These are phyloP conservation scores for Hedya salicella DNA, from an alignment of 2,888 invertebrate genomes.

Conservation along the genomic window DNA sequence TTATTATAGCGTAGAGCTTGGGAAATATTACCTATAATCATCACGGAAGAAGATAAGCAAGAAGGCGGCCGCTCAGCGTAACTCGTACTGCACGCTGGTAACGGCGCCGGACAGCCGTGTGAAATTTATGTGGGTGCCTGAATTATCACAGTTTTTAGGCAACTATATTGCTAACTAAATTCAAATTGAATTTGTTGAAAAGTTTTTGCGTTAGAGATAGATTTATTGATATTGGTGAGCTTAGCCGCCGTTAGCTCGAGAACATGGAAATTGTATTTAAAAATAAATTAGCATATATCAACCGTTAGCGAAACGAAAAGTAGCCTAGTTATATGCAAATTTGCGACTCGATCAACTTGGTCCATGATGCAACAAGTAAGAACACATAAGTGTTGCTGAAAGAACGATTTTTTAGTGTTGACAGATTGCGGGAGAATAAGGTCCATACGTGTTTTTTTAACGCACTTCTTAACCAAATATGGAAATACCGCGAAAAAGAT, in stretches of 20 bases:
- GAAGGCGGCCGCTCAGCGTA: too few species aligned
- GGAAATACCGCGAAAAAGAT: too few species aligned
- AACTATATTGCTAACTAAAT: conserved; percentile 20
- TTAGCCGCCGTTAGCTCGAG: conserved; percentile 17
- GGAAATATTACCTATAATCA: too few species aligned
- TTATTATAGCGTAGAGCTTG: too few species aligned
- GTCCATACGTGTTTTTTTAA: too few species aligned
- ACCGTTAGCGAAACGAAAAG: conserved; percentile 24
- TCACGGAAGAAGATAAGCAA: too few species aligned
- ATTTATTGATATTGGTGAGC: conserved; percentile 27
- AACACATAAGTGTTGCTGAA: neutral
- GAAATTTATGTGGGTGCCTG: conserved; percentile 5
- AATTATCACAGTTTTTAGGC: conserved; percentile 1
- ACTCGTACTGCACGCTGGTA: too few species aligned
- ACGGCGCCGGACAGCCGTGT: too few species aligned
- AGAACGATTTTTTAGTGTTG: too few species aligned
- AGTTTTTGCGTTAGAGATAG: conserved; percentile 28
- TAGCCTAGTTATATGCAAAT: conserved; percentile 11
- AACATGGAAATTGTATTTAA: conserved; percentile 41
- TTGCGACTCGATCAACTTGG: neutral
- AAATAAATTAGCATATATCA: conserved; percentile 35
- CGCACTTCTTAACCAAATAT: too few species aligned
- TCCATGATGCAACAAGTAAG: neutral
- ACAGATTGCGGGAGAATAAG: too few species aligned
- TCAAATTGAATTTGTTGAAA: conserved; percentile 14